Base-by-base conservation (phyloP, 1,140 invertebrate genomes). In the Drosophila bipectinata region DNA sequence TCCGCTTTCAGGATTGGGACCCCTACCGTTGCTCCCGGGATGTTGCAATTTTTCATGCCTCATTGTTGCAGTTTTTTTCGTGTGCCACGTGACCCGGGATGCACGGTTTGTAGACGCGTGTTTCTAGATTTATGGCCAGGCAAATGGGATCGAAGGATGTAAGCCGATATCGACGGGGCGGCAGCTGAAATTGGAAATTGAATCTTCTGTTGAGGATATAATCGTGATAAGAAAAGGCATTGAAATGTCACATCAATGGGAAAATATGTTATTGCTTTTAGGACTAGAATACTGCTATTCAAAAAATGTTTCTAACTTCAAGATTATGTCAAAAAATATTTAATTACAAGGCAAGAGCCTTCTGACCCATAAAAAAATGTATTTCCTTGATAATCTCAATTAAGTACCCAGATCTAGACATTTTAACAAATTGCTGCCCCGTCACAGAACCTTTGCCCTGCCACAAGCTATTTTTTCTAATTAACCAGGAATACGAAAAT, bases 1-100 rank as follows among this genome's bases (percentile, higher is more conserved):
- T 41, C 18, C 37, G 52, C 24, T 12, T 18, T 41, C 30, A 6
- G 47, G 54, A 28, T 62, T 7, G 59, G 37, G 59, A 58, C 56
- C 56, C 77, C 77, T 56, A 59, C 62, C 24, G 30, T 9, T 28
- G 26, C 15, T 45, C 12, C 26, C 21, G 10, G 51, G 30, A 52
- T 72, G 66, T 66, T 45, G 77, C 72, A 80, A 76, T 80, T 71
- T 80, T 61, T 53, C 78, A 72, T 80, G 77, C 59, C 55, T 57
- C 54, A 45, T 79, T 66, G 72, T 53, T 55, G 63, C 56, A 73
- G 57, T 80, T 72, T 15, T 59, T 52, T 72, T 72, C 54, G 68
- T 60, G 66, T 30, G 74, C 53, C 79, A 82, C 75, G 75, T 82
- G 79, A 84, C 79, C 79, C 32, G 62, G 30, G 28, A 52, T 10